These are phyloP conservation scores for Zeus faber DNA, from an alignment of 2,113 vertebrate genomes.

Conservation along the genomic window DNA sequence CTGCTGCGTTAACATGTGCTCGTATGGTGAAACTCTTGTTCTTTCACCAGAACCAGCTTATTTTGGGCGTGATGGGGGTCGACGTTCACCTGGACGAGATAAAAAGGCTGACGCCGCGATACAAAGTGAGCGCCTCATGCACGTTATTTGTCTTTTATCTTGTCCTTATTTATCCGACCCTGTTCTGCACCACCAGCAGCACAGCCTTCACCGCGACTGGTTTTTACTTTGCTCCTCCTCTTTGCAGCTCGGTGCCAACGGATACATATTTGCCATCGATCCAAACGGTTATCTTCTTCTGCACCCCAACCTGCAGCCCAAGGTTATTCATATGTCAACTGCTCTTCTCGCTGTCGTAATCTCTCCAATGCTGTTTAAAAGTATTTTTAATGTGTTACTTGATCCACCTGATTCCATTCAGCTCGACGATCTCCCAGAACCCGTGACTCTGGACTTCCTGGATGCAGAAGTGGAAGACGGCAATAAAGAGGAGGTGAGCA, in stretches of 20 bases:
- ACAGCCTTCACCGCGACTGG: neutral
- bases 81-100: slow-evolving; percentile 96
- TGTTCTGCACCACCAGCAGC: neutral
- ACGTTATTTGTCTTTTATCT: neutral
- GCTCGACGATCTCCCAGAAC: slow-evolving; percentile 91
- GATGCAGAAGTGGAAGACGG: slow-evolving; percentile 96
- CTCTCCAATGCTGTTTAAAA: neutral
- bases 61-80: slow-evolving; percentile 96
- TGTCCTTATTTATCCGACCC: neutral
- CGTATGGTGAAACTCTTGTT: neutral
- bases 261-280: slow-evolving; percentile 98
- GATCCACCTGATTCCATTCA: slow-evolving; percentile 53
- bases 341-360: neutral
- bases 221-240: neutral
- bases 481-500: slow-evolving; percentile 90
- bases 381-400: neutral
- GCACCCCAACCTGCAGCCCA: slow-evolving; percentile 93
- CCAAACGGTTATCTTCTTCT: slow-evolving; percentile 97
- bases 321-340: slow-evolving; percentile 67
- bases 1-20: too few relatives aligned
- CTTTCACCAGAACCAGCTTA: slow-evolving; percentile 89
- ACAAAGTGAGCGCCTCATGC: slow-evolving; percentile 80
- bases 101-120: slow-evolving; percentile 90
- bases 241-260: slow-evolving; percentile 85
- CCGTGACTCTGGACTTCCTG: slow-evolving; percentile 93